Percentiles rank a stretch among this genome's conserved stretches.
These are phyloP conservation scores for Gallinago nigripennis DNA, from an alignment of 2,797 vertebrate species.

Conservation along the genomic window DNA sequence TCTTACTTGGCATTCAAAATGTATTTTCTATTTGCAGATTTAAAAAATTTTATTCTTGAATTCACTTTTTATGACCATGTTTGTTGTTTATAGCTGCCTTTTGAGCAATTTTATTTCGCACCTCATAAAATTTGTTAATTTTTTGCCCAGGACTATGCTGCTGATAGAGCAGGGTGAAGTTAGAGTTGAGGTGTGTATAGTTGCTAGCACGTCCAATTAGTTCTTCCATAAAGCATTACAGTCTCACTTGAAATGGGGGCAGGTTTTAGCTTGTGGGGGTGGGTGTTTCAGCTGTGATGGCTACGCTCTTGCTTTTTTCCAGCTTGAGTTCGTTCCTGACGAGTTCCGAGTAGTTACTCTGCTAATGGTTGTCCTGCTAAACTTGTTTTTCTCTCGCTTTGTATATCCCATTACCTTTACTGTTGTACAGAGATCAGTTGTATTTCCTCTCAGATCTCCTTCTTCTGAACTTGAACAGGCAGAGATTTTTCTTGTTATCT, in stretches of 20 bases:
- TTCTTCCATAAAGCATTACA: neutral
- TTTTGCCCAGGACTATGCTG: neutral
- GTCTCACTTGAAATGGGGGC: neutral
- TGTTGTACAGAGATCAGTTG: neutral
- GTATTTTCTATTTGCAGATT: neutral
- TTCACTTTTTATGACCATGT: neutral
- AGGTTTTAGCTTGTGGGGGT: neutral
- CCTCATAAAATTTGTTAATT: neutral
- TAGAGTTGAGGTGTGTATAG: neutral
- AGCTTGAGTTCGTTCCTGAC: neutral
- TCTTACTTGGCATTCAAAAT: neutral
- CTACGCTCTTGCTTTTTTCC: neutral
- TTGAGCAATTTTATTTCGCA: neutral
- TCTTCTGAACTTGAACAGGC: neutral
- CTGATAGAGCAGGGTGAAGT: neutral
- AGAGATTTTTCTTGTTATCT: neutral
- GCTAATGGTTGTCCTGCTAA: neutral
- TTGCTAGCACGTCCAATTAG: neutral
- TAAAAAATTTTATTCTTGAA: neutral
- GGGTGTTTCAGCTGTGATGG: neutral
- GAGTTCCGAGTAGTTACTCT: neutral
- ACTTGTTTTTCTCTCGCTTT: neutral
- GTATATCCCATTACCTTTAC: neutral
- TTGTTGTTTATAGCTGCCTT: neutral
- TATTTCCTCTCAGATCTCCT: neutral